Percentiles rank a stretch among this genome's conserved stretches.
Evolutionary conservation across 2,888 invertebrate genomes (phyloP).

Genomic region (Tetragnatha montana): DNA sequence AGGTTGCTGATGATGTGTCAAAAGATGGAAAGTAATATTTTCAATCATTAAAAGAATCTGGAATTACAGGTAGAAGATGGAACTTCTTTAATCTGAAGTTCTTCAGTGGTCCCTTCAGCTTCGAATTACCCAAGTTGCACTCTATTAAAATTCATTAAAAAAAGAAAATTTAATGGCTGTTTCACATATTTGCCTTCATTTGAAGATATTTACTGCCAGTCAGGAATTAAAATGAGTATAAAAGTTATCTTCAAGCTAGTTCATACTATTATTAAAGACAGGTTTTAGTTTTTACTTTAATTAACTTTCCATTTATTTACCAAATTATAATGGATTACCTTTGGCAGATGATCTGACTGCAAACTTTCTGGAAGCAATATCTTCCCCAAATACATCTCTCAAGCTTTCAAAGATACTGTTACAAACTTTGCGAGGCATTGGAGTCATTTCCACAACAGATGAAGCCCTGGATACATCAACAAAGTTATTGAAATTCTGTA

Average conservation of each 20-base stretch:
- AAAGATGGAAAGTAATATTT: too few species aligned
- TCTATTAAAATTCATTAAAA: neutral
- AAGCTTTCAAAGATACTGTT: conserved; percentile 41
- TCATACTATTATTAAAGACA: too few species aligned
- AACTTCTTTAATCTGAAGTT: too few species aligned
- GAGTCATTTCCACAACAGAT: neutral
- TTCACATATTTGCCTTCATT: neutral
- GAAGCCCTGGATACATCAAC: conserved; percentile 14
- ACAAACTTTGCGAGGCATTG: conserved; percentile 41
- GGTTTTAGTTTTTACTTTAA: too few species aligned
- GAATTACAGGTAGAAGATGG: too few species aligned
- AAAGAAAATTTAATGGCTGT: neutral
- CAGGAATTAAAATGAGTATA: too few species aligned
- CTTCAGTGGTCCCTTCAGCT: too few species aligned
- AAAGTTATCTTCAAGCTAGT: too few species aligned
- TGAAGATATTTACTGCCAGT: neutral
- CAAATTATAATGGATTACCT: conserved; percentile 18
- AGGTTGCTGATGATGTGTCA: too few species aligned
- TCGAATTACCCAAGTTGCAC: too few species aligned
- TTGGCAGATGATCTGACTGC: conserved; percentile 60
- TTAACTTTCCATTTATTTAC: too few species aligned
- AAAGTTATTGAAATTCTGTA: neutral
- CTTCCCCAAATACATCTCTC: conserved; percentile 16
- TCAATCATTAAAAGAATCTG: too few species aligned
- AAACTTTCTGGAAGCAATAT: conserved; percentile 37